Evolutionary conservation across 2,113 vertebrate genomes (phyloP).

Genomic region (Syrrhaptes paradoxus): DNA sequence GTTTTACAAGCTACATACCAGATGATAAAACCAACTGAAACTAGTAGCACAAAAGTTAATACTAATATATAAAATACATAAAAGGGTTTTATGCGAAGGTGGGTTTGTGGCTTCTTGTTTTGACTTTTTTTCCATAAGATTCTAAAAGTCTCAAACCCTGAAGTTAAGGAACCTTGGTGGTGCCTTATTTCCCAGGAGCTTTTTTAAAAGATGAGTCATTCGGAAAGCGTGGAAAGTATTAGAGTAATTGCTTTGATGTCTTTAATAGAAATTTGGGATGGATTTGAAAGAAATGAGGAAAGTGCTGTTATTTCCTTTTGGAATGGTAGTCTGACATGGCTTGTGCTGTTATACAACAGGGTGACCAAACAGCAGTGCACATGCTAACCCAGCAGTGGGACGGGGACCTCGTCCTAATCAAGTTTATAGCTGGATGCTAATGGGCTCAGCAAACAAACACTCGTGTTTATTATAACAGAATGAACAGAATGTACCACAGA

Average conservation of each 20-base stretch:
- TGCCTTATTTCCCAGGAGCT: conserved; percentile 8
- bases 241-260: conserved; percentile 46
- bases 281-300: conserved; percentile 22
- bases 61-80: not conserved
- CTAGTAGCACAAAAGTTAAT: not conserved
- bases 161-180: not conserved
- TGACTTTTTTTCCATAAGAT: not conserved
- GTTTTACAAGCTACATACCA: not conserved
- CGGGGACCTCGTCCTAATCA: not conserved
- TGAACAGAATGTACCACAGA: conserved; percentile 70
- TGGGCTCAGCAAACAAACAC: conserved; percentile 56
- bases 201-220: conserved; percentile 15
- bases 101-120: not conserved
- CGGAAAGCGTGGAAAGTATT: conserved; percentile 37
- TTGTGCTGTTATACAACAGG: conserved; percentile 10
- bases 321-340: conserved; percentile 15
- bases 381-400: not conserved
- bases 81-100: not conserved
- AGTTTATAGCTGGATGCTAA: conserved; percentile 45
- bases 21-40: not conserved
- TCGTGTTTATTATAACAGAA: conserved; percentile 46
- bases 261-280: conserved; percentile 37
- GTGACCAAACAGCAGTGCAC: not conserved
- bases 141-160: not conserved
- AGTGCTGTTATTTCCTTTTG: conserved; percentile 54